Conservation (phyloP, 92 coral and sea anemone genomes). For the Micromussa lordhowensis region DNA sequence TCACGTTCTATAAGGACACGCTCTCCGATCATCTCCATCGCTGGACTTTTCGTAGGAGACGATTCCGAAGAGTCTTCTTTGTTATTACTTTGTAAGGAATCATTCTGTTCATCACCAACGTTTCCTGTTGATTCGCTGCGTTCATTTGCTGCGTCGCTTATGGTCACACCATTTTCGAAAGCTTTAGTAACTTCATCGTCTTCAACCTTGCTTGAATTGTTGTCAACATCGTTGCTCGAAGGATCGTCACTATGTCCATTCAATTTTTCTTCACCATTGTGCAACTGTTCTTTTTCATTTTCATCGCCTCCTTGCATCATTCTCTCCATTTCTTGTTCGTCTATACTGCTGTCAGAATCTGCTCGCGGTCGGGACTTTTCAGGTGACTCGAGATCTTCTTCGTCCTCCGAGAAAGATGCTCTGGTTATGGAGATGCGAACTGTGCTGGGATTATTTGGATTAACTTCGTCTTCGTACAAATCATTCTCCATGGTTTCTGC, state of each 20-base stretch:
- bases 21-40: slow-evolving; percentile 87
- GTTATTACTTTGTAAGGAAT: slow-evolving; percentile 21
- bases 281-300: slow-evolving; percentile 48
- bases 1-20: slow-evolving; percentile 95
- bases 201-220: slow-evolving; percentile 31
- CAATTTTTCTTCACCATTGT: slow-evolving; percentile 21
- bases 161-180: slow-evolving; percentile 68
- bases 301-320: slow-evolving; percentile 29
- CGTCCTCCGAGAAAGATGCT: slow-evolving; percentile 80
- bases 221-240: slow-evolving; percentile 13
- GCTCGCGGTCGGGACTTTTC: slow-evolving; percentile 17
- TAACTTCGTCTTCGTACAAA: slow-evolving; percentile 29
- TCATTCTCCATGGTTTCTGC: slow-evolving; percentile 77
- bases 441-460: slow-evolving; percentile 54
- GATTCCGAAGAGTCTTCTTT: slow-evolving; percentile 21
- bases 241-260: background rate
- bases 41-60: slow-evolving; percentile 55
- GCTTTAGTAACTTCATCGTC: slow-evolving; percentile 57
- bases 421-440: slow-evolving; percentile 78
- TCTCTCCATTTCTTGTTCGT: slow-evolving; percentile 53
- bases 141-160: slow-evolving; percentile 38
- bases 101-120: slow-evolving; percentile 19
- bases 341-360: slow-evolving; percentile 58
- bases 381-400: slow-evolving; percentile 56
- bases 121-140: slow-evolving; percentile 17